Conservation (phyloP, 1,140 invertebrate genomes). For the Apis dorsata region DNA sequence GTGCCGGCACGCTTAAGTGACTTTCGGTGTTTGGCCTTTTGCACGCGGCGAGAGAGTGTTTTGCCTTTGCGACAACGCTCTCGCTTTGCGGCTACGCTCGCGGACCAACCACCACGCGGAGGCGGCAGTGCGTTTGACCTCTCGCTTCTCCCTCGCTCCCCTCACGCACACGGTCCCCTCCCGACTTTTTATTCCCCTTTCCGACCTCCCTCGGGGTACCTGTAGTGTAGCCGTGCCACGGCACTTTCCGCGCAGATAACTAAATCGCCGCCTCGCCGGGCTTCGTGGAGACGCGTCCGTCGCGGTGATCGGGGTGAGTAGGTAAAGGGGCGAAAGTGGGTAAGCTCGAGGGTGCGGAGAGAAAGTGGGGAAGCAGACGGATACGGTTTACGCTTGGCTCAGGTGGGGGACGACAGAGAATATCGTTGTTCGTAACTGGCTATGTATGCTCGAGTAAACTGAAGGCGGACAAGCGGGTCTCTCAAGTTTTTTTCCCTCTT, state of each 20-base stretch:
- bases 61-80: slow-evolving; percentile 64
- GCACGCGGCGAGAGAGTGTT: slow-evolving; percentile 60
- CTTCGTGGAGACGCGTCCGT: background rate
- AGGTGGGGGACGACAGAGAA: background rate
- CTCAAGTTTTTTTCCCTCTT: background rate
- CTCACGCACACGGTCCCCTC: background rate
- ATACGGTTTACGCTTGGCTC: background rate
- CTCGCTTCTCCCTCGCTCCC: background rate
- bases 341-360: slow-evolving; percentile 18
- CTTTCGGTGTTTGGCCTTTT: slow-evolving; percentile 77
- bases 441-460: slow-evolving; percentile 18
- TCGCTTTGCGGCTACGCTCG: slow-evolving; percentile 52
- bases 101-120: slow-evolving; percentile 46
- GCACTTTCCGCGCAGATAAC: slow-evolving; percentile 57
- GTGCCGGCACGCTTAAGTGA: slow-evolving; percentile 75
- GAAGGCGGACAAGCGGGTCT: background rate
- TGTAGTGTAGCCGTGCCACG: background rate
- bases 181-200: background rate
- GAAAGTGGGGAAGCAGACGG: background rate
- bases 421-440: slow-evolving; percentile 20
- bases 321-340: slow-evolving; percentile 24
- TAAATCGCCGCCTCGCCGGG: slow-evolving; percentile 65
- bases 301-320: background rate
- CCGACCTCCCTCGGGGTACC: background rate
- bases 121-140: slow-evolving; percentile 46